Evolutionary conservation across 2,797 vertebrate species (phyloP), one percentile per base, ranked within the genome.

Genomic region (Paguma larvata): DNA sequence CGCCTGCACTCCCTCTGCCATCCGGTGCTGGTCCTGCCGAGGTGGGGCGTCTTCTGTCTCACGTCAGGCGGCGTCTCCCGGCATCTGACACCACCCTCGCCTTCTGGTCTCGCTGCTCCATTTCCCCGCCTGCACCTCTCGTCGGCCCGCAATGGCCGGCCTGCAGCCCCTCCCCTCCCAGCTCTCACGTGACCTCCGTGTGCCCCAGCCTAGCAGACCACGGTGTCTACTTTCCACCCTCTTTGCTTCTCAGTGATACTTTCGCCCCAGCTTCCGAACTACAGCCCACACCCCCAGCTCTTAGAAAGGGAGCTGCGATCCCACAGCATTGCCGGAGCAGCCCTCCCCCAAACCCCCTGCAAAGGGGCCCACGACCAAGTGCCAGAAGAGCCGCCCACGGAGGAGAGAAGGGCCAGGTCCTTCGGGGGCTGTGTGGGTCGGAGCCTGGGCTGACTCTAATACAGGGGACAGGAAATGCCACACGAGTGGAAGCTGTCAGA

Each of bases 1-100:
- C 11, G 4, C 44, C 21, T 16, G 14, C 2, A 75, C 34, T 23
- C 63, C 1, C 2, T 3, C 38, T 30, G 0, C n/a, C 44, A 2
- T 56, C 51, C 0, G 5, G 4, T 0, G 0, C 67, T 10, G 2
- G 30, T 23, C 46, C 32, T 4, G 2, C 13, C 27, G 2, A 3
- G 3, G 68, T 0, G 27, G 46, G 63, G 21, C 8, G 0, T 6
- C 41, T 59, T 9, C 11, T 5, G 16, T 16, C 63, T 32, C 32
- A 15, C 0, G 18, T 11, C 1, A 19, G 12, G n/a, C 0, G 8
- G 8, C 14, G 16, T 18, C 62, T 63, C 15, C 46, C 1, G 19
- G 62, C 4, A 0, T 32, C 73, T 3, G 30, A 15, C 2, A 1
- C 11, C 53, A n/a, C 15, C n/a, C 0, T 13, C 12, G 15, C 30